These are phyloP conservation scores for Calliopum simillimum DNA, from an alignment of 2,888 invertebrate genomes.

Conservation along the genomic window DNA sequence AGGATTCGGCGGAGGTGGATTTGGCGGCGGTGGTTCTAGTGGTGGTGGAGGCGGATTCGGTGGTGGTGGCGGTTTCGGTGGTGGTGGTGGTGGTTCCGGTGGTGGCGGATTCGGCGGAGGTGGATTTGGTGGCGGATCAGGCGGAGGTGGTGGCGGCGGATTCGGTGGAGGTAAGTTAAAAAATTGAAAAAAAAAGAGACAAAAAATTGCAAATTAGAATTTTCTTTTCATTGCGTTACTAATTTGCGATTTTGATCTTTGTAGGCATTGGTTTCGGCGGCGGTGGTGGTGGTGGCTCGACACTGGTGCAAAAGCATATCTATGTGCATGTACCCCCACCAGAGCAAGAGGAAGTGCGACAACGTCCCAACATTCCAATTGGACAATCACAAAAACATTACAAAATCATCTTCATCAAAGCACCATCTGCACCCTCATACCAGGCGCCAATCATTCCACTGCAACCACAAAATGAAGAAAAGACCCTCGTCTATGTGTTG, in stretches of 20 bases:
- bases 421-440: slow-evolving; percentile 85
- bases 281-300: slow-evolving; percentile 64
- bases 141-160: slow-evolving; percentile 49
- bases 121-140: slow-evolving; percentile 54
- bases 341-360: slow-evolving; percentile 81
- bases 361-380: slow-evolving; percentile 71
- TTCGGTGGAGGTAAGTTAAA: slow-evolving; percentile 51
- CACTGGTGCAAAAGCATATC: slow-evolving; percentile 84
- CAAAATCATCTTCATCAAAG: slow-evolving; percentile 94
- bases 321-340: slow-evolving; percentile 92
- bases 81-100: slow-evolving; percentile 50
- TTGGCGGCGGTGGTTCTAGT: slow-evolving; percentile 46
- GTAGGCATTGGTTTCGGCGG: slow-evolving; percentile 53
- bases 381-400: slow-evolving; percentile 88
- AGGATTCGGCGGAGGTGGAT: slow-evolving; percentile 48
- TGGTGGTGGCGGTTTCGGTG: slow-evolving; percentile 45
- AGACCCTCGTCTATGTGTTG: slow-evolving; percentile 88
- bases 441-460: slow-evolving; percentile 84
- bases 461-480: slow-evolving; percentile 86
- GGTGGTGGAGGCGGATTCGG: slow-evolving; percentile 52
- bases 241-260: slow-evolving; percentile 28
- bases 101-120: slow-evolving; percentile 50
- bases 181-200: background rate
- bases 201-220: background rate
- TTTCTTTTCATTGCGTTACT: background rate